Evolutionary conservation across 2,113 vertebrate genomes (phyloP), one percentile per base, ranked within the genome.

Genomic region (Calonectris borealis): DNA sequence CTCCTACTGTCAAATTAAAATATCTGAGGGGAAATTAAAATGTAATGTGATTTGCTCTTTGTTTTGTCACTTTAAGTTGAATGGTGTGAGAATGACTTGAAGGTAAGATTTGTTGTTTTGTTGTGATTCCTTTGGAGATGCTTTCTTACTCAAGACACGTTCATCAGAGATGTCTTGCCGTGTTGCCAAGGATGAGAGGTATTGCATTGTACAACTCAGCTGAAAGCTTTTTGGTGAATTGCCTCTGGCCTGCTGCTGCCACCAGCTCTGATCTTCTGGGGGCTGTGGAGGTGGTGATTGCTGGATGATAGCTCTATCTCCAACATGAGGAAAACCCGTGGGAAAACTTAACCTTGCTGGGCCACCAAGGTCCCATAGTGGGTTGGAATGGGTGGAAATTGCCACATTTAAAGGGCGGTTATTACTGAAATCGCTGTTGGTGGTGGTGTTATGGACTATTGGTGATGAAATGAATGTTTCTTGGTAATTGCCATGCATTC

Each of bases 141-240:
- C 16, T 58, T 26, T 70, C 36, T 90, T 42, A 5, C 17, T 4
- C 12, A 31, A 29, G 55, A 83, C 48, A 27, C 1, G 2, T 65
- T 44, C 1, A 1, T 8, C 60, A 57, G 40, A 22, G 36, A 1
- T 42, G 27, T 6, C 24, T 32, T 57, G 21, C 18, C 7, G 0
- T 22, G 32, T 38, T 21, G n/a, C 69, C 6, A 6, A 19, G 38
- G 24, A 38, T 64, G n/a, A n/a, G 32, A 57, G 49, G 7, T 27
- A 15, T 16, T 0, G 3, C 12, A 1, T 54, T 31, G 27, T 44
- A 20, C 20, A 57, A 1, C 18, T 52, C 0, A 2, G 1, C 25
- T 14, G 10, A 62, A 79, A 72, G 44, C 17, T 66, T 88, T 79
- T 32, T 48, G 36, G 21, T 69, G 42, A 19, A 36, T 88, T 25